Evolutionary conservation across 2,113 vertebrate species (phyloP).

Genomic region (Mus spicilegus): DNA sequence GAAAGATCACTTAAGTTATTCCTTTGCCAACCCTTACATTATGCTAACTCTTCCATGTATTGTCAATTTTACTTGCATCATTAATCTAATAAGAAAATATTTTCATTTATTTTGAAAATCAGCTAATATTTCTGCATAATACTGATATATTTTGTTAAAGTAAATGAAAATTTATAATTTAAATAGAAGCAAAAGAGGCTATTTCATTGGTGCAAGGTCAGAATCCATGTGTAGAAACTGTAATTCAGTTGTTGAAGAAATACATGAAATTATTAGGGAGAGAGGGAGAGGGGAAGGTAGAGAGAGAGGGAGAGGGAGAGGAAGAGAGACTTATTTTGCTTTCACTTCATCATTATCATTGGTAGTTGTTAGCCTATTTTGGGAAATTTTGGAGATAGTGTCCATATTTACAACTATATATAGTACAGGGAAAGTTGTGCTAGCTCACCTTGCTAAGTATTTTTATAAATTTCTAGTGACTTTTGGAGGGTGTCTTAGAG

Average conservation of each 20-base stretch:
- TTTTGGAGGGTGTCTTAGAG: neutral
- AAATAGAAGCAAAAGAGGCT: neutral
- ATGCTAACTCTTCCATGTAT: neutral
- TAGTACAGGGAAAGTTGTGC: neutral
- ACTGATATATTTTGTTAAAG: neutral
- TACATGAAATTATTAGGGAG: neutral
- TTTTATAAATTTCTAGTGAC: neutral
- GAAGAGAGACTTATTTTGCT: neutral
- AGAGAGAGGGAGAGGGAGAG: neutral
- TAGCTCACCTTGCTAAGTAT: neutral
- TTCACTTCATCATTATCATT: neutral
- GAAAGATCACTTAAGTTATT: neutral
- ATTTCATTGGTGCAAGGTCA: neutral
- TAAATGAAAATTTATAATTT: neutral
- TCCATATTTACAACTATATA: neutral
- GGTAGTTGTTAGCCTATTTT: neutral
- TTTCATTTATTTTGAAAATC: neutral
- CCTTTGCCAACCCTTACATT: neutral
- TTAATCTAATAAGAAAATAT: slow-evolving; percentile 3
- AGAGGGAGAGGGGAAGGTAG: too few species aligned
- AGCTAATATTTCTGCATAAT: neutral
- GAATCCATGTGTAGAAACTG: neutral
- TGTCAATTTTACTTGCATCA: neutral
- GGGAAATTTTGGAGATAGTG: neutral
- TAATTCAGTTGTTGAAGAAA: neutral